A percentile compares a stretch with the other conserved stretches of the same genome.
These are phyloP conservation scores for Garra rufa DNA, from an alignment of 2,113 vertebrate species.

Conservation along the genomic window DNA sequence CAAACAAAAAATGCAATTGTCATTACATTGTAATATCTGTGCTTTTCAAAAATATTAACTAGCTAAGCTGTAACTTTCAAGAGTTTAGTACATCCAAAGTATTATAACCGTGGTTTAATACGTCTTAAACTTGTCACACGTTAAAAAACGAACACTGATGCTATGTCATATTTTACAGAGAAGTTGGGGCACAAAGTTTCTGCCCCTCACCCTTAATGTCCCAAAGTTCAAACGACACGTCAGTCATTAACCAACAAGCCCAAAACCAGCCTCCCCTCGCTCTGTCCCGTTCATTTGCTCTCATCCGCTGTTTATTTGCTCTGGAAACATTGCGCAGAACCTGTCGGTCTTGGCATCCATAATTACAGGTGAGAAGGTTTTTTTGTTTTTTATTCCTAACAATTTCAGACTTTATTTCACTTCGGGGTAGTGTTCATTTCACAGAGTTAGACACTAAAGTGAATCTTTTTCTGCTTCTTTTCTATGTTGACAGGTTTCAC, in stretches of 20 bases:
- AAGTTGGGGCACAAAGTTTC: not conserved
- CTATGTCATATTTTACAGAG: not conserved
- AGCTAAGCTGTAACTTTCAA: not conserved
- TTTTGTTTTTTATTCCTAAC: too few relatives aligned
- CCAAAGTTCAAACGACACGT: slow-evolving; percentile 52
- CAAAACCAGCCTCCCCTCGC: slow-evolving; percentile 22
- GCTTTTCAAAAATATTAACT: not conserved
- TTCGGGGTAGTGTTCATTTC: not conserved
- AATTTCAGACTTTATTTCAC: not conserved
- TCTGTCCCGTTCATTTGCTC: slow-evolving; percentile 1
- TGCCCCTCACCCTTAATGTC: not conserved
- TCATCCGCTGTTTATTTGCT: slow-evolving; percentile 12
- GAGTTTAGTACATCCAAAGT: not conserved
- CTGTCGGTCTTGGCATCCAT: not conserved
- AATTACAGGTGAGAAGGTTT: slow-evolving; percentile 1
- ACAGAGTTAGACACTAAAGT: not conserved
- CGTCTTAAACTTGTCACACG: not conserved
- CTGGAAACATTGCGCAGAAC: not conserved
- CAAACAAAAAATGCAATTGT: not conserved
- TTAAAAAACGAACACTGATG: not conserved
- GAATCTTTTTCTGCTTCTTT: not conserved
- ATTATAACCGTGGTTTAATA: not conserved
- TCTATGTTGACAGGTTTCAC: not conserved
- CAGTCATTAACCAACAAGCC: slow-evolving; percentile 56
- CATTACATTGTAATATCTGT: not conserved